phyloP scores from a whole-genome alignment of 2,888 invertebrate species.

The Mythimna ferrago region DNA sequence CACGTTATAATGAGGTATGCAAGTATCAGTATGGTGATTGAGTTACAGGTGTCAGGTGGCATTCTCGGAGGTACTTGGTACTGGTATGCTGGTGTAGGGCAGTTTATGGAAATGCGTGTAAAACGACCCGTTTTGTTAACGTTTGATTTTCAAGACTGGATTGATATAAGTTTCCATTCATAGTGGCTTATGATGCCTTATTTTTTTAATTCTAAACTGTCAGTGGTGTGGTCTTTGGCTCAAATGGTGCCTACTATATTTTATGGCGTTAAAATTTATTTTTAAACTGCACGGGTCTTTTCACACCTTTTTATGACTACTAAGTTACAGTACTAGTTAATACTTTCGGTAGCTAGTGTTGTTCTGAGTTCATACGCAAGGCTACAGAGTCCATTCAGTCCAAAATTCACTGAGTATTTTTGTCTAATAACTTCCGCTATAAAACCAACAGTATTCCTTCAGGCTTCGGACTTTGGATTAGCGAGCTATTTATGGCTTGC shows the following conservation, averaged over 20 bases:
- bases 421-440: too few relatives aligned
- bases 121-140: not conserved
- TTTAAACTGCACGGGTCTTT: too few relatives aligned
- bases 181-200: not conserved
- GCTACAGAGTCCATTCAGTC: too few relatives aligned
- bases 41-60: conserved; percentile 54
- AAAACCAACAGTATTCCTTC: too few relatives aligned
- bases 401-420: too few relatives aligned
- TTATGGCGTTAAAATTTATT: too few relatives aligned
- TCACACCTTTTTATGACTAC: too few relatives aligned
- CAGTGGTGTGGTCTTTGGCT: not conserved
- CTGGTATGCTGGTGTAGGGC: not conserved
- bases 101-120: not conserved
- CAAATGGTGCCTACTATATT: not conserved
- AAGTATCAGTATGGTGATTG: conserved; percentile 39
- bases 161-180: not conserved
- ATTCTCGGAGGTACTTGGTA: conserved; percentile 1
- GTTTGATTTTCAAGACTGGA: not conserved
- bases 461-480: too few relatives aligned
- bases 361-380: too few relatives aligned
- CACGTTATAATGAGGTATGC: conserved; percentile 43
- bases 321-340: too few relatives aligned
- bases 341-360: too few relatives aligned
- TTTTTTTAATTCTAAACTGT: not conserved
- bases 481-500: too few relatives aligned